Base-by-base conservation (phyloP, 2,113 vertebrate species). In the Mionectes macconnelli region DNA sequence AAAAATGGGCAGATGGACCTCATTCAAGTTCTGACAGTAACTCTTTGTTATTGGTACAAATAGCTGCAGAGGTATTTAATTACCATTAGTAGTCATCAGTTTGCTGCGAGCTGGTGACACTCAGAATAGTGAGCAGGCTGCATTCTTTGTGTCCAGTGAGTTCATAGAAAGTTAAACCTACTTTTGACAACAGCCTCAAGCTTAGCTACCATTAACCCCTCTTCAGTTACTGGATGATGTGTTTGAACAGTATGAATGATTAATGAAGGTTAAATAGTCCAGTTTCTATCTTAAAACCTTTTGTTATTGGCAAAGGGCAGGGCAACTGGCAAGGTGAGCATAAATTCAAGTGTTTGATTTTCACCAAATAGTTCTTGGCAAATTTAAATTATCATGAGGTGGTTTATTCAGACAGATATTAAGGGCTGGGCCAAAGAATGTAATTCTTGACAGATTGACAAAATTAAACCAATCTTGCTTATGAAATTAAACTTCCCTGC, bases 251-350 rank as follows among this genome's bases (percentile, higher is more conserved):
- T 98, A 98, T 99, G 98, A 99, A 99, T 99, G 98, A 99, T 98
- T 99, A 98, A 99, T 99, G 98, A 98, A 98, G 97, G 98, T 98
- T 98, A 99, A 98, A 98, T 97, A 98, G 98, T 98, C 97, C 98
- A 97, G 96, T 97, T 98, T 98, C 97, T 98, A 97, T 96, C 98
- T 98, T 98, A 98, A 98, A 99, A 97, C 94, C 97, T 98, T 98
- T 98, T 98, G 97, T 97, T 97, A 97, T 97, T 96, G 96, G 96
- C 89, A 96, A 96, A 97, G 96, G 97, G 95, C 95, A 97, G 85
- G 97, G 96, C 72, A 77, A 97, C 69, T 63, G 75, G 87, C 87
- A 94, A 98, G 97, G 96, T 98, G 96, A 97, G 95, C 96, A 97
- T 76, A 83, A 90, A 96, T 95, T 97, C 67, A 96, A 98, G 81